A percentile compares a stretch with the other conserved stretches of the same genome.
These are phyloP conservation scores for Plebejus argus DNA, from an alignment of 2,888 invertebrate species.

Conservation along the genomic window DNA sequence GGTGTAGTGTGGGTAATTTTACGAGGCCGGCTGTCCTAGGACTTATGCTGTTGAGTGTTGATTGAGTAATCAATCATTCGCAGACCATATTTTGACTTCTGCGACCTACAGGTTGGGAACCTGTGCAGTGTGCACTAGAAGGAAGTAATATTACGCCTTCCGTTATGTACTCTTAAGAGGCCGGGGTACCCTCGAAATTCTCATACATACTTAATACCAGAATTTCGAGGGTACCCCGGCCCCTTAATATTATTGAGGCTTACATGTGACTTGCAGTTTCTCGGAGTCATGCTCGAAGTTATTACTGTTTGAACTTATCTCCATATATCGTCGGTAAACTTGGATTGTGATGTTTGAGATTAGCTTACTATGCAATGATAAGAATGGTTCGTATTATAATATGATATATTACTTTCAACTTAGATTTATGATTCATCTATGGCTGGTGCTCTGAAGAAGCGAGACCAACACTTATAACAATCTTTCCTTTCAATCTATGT, in stretches of 20 bases:
- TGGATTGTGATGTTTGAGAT: not conserved
- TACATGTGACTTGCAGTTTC: slow-evolving; percentile 6
- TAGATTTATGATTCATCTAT: not conserved
- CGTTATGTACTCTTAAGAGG: slow-evolving; percentile 10
- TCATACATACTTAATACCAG: no score
- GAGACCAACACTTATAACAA: no score
- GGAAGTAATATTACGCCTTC: slow-evolving; percentile 32
- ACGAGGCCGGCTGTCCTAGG: not conserved
- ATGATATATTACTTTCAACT: not conserved
- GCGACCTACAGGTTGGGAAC: not conserved
- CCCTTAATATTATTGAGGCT: slow-evolving; percentile 16
- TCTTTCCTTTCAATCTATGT: no score
- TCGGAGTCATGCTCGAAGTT: not conserved
- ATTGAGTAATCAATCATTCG: not conserved
- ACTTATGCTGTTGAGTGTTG: not conserved
- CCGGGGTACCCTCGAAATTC: no score
- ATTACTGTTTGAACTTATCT: slow-evolving; percentile 13
- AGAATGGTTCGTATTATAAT: not conserved
- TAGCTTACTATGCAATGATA: not conserved
- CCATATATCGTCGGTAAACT: not conserved
- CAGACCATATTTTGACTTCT: not conserved
- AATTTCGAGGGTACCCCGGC: no score
- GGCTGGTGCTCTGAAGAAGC: no score
- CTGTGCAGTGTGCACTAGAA: slow-evolving; percentile 34
- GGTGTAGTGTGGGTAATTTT: no score